A percentile compares a stretch with the other conserved stretches of the same genome.
Evolutionary conservation across 2,888 invertebrate species (phyloP).

Genomic region (Oeneis ivallda): DNA sequence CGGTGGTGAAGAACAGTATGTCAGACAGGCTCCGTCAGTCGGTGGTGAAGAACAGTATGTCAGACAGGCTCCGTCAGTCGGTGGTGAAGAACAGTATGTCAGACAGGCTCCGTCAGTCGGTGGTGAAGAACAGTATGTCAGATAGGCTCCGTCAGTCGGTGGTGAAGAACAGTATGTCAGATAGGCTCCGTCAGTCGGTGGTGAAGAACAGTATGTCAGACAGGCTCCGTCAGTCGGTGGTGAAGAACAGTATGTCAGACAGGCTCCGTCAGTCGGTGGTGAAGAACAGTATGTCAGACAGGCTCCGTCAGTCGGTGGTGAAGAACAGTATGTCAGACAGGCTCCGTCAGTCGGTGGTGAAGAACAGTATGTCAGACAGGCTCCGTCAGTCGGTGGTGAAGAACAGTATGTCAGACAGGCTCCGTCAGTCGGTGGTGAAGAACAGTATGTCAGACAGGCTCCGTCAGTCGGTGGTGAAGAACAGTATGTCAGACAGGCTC

Average conservation of each 20-base stretch:
- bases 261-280: too few relatives aligned
- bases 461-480: slow-evolving; percentile 61
- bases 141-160: slow-evolving; percentile 46
- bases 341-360: too few relatives aligned
- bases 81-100: slow-evolving; percentile 71
- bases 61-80: slow-evolving; percentile 42
- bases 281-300: too few relatives aligned
- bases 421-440: too few relatives aligned
- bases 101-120: too few relatives aligned
- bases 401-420: slow-evolving; percentile 71
- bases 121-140: too few relatives aligned
- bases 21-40: too few relatives aligned
- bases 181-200: too few relatives aligned
- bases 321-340: slow-evolving; percentile 73
- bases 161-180: slow-evolving; percentile 71
- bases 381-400: slow-evolving; percentile 58
- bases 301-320: slow-evolving; percentile 52
- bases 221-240: slow-evolving; percentile 49
- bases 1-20: slow-evolving; percentile 68
- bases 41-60: too few relatives aligned
- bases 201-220: too few relatives aligned
- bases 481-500: slow-evolving; percentile 71
- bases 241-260: slow-evolving; percentile 72
- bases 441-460: too few relatives aligned
- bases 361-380: too few relatives aligned